Evolutionary conservation across 2,888 invertebrate species (phyloP).

Genomic region (Cephalotes varians): DNA sequence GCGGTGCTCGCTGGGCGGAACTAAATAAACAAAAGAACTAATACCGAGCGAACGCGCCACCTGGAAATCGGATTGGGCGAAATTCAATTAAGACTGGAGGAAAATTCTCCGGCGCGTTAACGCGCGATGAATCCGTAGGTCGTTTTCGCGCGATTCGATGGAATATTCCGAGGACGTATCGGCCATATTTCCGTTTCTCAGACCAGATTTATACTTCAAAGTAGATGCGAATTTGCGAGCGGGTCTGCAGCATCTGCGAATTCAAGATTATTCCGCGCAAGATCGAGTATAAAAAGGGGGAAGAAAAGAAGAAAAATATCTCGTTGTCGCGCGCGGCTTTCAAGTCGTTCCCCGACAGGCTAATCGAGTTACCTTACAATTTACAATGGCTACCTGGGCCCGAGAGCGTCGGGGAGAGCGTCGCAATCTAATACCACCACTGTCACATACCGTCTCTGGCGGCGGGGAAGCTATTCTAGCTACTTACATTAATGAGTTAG

Average conservation of each 20-base stretch:
- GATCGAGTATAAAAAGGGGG: not conserved
- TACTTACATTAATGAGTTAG: conserved; percentile 82
- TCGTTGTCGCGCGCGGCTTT: conserved; percentile 22
- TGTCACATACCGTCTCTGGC: conserved; percentile 40
- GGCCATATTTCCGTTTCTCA: conserved; percentile 40
- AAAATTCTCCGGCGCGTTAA: conserved; percentile 78
- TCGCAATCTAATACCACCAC: conserved; percentile 33
- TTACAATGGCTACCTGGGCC: conserved; percentile 69
- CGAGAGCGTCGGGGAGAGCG: conserved; percentile 11
- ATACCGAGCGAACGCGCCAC: conserved; percentile 62
- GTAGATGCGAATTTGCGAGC: conserved; percentile 13
- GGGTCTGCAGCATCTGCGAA: not conserved
- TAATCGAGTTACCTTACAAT: conserved; percentile 77
- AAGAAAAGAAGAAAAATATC: conserved; percentile 20
- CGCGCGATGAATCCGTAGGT: conserved; percentile 67
- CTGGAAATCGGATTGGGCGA: conserved; percentile 81
- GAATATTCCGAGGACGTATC: conserved; percentile 56
- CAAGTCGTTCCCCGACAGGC: conserved; percentile 62
- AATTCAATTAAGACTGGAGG: conserved; percentile 83
- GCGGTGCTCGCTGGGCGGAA: conserved; percentile 10
- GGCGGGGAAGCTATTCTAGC: conserved; percentile 67
- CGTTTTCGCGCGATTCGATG: conserved; percentile 59
- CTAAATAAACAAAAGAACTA: conserved; percentile 49
- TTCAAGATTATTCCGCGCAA: not conserved
- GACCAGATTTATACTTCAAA: conserved; percentile 28